Evolutionary conservation across 2,888 invertebrate genomes (phyloP), one percentile per base, ranked within the genome.

Genomic region (Chaetoderma sp.): DNA sequence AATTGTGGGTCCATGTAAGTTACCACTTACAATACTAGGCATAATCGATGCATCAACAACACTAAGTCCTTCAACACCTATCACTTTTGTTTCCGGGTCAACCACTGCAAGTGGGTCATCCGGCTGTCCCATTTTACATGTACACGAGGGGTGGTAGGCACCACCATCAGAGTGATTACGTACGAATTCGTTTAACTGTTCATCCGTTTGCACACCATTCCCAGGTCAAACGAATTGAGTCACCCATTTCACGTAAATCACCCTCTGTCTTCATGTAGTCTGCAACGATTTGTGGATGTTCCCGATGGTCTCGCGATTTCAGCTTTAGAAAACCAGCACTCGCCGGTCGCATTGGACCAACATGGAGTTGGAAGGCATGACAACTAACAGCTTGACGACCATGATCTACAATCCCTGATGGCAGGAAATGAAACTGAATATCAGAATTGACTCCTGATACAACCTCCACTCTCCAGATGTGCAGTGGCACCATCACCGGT

Each of bases 261-360:
- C 88, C 84, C 1, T 86, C 80, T 2, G 90, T 86, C 39, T 90
- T 86, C 67, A 96, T 93, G 84, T 98, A 98, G 81, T 96, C 95
- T 1, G 98, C 94, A 85, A 98, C 91, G 84, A 98, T 94, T 30
- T 93, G 83, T 0, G 96, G 96, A 86, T 92, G 91, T 59, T 92
- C 91, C 27, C 90, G 87, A 0, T 94, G 94, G 87, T 96, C 93
- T 0, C 88, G 86, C 65, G 92, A 92, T 61, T 90, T 89, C 25
- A 98, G 87, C 73, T 92, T 93, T 0, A 98, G 90, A 74, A 90
- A 90, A 0, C 98, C 98, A 4, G 91, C 89, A 63, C 95, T 94
- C 78, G 93, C 93, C 0, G 97, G 95, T 0, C 97, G 89, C 78
- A 98, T 82, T 13, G 88, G 83, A 4, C 88, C 88, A 8, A 86